Evolutionary conservation across 2,888 invertebrate species (phyloP), one percentile per base, ranked within the genome.

Genomic region (Chloroclysta siterata): DNA sequence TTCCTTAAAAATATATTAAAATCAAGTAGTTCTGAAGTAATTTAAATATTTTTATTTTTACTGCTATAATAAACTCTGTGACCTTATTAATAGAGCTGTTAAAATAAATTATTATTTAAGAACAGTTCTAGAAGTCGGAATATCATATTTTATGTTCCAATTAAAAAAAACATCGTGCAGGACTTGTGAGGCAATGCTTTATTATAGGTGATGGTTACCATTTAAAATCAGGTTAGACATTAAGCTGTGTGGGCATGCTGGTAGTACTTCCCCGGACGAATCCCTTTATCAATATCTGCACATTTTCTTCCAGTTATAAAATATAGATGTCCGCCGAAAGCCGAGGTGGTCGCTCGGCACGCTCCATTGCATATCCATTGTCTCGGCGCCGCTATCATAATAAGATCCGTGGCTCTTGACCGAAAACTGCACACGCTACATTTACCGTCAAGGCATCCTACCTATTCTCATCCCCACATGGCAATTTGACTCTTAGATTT

Each of bases 371-470:
- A 65, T 48, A 47, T n/a, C 47, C 65, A 61, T 66, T 68, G 71
- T 65, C 69, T 63, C 63, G 48, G 60, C 62, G 47, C 60, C 67
- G 53, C 68, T 72, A 72, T 72, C 72, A 64, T 72, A 72, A 72
- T 72, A 70, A 69, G 70, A 72, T 70, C 70, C 57, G 70, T 54
- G 66, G 60, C 53, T 66, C 65, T 68, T 69, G 63, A 68, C 69
- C 70, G 67, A 70, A 67, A 70, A 69, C 68, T 70, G 70, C 69
- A 68, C 69, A 70, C 70, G 70, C 61, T 68, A 70, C 72, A 72
- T 72, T 72, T 68, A 59, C 56, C 59, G 57, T 50, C 55, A 59
- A 44, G 53, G 39, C 62, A 46, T 15, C 58, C 61, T 39, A 50
- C 55, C 36, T 39, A 5, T 22, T 15, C 13, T 8, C 52, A 46